Evolutionary conservation across 1,140 invertebrate species (phyloP), one percentile per base, ranked within the genome.

Genomic region (Aphaenogaster floridana): DNA sequence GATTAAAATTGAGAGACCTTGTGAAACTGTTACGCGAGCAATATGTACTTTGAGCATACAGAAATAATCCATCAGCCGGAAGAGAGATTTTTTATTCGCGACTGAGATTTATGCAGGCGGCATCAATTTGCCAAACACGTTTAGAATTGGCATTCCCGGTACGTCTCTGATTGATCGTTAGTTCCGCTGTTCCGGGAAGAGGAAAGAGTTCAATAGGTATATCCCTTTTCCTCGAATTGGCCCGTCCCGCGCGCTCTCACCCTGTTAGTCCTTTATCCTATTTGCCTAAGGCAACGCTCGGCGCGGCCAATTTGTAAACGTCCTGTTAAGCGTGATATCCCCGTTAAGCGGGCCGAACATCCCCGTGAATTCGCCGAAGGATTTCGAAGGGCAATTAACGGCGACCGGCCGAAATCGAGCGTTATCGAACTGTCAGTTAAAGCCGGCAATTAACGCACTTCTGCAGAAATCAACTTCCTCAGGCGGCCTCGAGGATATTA

Each of bases 121-220:
- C 13, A 81, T 81, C 79, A 69, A 36, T 81, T 71, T 28, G 50
- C 39, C 66, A 57, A 81, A 81, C 66, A 57, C 50, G 52, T 81
- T 54, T 71, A 45, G 39, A 71, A 71, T 71, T 81, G 39, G 21
- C 52, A 34, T 80, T 80, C 63, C 36, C 36, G 21, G 13, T 71
- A 71, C 11, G 21, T 57, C n/a, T 3, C 5, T 39, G 21, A 81
- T 71, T 66, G 21, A 71, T 69, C 21, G 34, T 54, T 52, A 28
- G 45, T 57, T 42, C 21, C 36, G 21, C 28, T 54, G 9, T 69
- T 69, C 2, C 15, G 4, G n/a, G 28, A 50, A 36, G 17, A 54
- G n/a, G 15, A 81, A 69, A 34, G n/a, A 45, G 4, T 45, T 17
- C 21, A 59, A 48, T 59, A 59, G 28, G 28, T n/a, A 79, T 57